Evolutionary conservation across 1,140 invertebrate genomes (phyloP), one percentile per base, ranked within the genome.

Genomic region (Tachypleus tridentatus): DNA sequence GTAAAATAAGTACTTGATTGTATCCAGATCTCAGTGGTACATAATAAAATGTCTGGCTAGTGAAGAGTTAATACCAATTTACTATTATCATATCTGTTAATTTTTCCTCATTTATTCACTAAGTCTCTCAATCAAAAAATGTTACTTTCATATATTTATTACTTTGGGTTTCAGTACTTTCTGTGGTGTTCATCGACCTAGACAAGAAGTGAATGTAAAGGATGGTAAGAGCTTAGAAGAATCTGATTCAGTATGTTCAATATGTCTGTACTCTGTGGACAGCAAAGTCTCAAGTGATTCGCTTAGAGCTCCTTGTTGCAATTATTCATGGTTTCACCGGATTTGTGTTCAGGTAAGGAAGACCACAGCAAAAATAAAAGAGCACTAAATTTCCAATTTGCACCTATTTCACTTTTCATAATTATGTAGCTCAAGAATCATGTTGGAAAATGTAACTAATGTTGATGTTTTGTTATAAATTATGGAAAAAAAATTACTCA

Each of bases 251-350:
- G 3, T 76, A 73, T 84, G 83, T 76, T 74, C 75, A 7, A 83
- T 86, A 69, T 85, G 84, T 74, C 81, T 82, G 68, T 79, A 80
- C 51, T 69, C 76, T 29, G 76, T 84, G 8, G 66, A 78, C 59
- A 70, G 75, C 1, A 53, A 69, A 48, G 73, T 80, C 66, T 72
- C 69, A 47, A 71, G 75, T 57, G 65, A 74, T 51, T 80, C 80
- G 4, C 66, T 85, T 8, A 80, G 81, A 76, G 78, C 82, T n/a
- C 81, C 83, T 0, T 86, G 84, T 73, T 86, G 84, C 71, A 81
- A 80, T 63, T 80, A 81, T 70, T 78, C 82, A 5, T 84, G 80
- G 80, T 85, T 84, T 72, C 84, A 85, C 73, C 73, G 81, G 54
- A 69, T 68, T 50, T 85, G 84, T 77, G 76, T 86, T 64, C 82